phyloP scores from a whole-genome alignment of 2,888 invertebrate species.

The Idaea straminata region DNA sequence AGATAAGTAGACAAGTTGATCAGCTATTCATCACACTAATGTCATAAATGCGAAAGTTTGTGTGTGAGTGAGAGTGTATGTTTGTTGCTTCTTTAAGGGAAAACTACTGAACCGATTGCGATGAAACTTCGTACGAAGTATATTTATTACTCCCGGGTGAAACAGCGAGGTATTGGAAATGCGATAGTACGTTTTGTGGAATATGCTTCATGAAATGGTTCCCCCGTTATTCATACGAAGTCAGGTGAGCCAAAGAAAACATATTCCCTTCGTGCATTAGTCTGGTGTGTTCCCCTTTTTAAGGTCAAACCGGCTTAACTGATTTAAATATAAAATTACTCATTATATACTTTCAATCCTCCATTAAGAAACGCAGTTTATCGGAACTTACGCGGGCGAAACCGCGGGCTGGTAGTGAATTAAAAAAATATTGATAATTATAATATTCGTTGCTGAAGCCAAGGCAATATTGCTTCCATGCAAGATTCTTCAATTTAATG shows the following conservation, averaged over 20 bases:
- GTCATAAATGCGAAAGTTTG: conserved; percentile 8
- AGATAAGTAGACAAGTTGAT: background rate
- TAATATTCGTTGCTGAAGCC: background rate
- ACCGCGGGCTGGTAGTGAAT: background rate
- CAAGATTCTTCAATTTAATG: conserved; percentile 16
- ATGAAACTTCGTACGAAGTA: background rate
- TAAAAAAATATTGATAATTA: background rate
- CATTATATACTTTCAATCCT: background rate
- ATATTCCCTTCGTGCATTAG: no score
- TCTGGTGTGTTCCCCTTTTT: no score
- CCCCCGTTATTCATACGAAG: no score
- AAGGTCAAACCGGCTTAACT: no score
- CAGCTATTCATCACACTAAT: background rate
- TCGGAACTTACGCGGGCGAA: background rate
- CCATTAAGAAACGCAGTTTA: background rate
- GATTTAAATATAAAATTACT: no score
- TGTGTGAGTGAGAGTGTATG: background rate
- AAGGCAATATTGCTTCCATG: conserved; percentile 37
- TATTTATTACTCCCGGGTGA: background rate
- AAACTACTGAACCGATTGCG: background rate
- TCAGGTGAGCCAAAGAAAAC: no score
- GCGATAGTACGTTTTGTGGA: no score
- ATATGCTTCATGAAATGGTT: no score
- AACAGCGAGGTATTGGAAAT: no score
- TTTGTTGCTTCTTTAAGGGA: background rate